phyloP scores from a whole-genome alignment of 1,140 invertebrate species.

The Drosophila prosaltans region DNA sequence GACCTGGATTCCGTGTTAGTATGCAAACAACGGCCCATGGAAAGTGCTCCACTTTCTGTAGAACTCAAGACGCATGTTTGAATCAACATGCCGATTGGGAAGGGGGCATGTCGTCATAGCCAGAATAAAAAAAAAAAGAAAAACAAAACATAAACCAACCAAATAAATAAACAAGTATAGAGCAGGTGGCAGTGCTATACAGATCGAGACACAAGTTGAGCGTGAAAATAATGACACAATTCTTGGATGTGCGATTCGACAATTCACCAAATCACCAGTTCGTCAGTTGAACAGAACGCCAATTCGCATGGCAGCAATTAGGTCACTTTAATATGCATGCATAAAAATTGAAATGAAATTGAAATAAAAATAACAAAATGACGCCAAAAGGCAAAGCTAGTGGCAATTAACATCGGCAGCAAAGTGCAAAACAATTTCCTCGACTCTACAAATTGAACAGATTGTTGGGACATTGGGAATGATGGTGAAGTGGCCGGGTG shows the following conservation, averaged over 20 bases:
- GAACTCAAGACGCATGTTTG: conserved; percentile 17
- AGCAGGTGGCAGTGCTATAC: conserved; percentile 23
- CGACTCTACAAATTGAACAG: conserved; percentile 50
- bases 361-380: conserved; percentile 57
- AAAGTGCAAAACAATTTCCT: conserved; percentile 61
- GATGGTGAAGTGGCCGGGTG: neutral
- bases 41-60: conserved; percentile 52
- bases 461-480: conserved; percentile 27
- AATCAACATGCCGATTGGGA: too few species aligned
- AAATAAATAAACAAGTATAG: conserved; percentile 9
- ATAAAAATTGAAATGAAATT: conserved; percentile 50
- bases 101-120: conserved; percentile 21
- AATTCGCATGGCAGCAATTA: conserved; percentile 64
- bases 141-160: neutral
- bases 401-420: conserved; percentile 59
- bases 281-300: neutral
- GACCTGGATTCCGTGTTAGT: conserved; percentile 24
- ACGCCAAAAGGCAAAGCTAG: conserved; percentile 39
- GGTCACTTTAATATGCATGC: conserved; percentile 75
- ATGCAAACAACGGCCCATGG: conserved; percentile 44
- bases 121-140: neutral
- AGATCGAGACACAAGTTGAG: conserved; percentile 17
- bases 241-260: conserved; percentile 40
- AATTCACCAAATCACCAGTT: neutral
- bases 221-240: conserved; percentile 62